A percentile compares a stretch with the other conserved stretches of the same genome.
These are phyloP conservation scores for Ciconia maguari DNA, from an alignment of 2,113 vertebrate genomes.

Conservation along the genomic window DNA sequence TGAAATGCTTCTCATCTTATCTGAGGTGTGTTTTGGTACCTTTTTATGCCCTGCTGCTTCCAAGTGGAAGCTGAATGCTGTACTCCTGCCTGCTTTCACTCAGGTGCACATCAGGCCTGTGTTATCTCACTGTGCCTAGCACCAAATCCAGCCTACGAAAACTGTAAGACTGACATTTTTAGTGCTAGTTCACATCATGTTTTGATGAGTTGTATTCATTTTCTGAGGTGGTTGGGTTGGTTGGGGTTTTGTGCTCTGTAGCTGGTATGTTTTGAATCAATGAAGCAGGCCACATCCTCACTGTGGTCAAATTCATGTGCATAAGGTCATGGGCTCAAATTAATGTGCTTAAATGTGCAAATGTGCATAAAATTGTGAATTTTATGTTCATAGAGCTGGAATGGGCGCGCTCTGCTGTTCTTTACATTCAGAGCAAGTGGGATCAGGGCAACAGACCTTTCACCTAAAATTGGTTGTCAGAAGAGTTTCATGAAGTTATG, in stretches of 20 bases:
- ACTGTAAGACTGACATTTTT: background rate
- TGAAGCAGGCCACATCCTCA: background rate
- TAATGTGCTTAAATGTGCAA: no score
- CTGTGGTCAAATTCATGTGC: background rate
- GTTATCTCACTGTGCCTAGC: background rate
- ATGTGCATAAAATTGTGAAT: background rate
- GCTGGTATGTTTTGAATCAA: background rate
- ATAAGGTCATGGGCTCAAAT: no score
- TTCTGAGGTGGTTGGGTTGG: background rate
- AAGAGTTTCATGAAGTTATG: background rate
- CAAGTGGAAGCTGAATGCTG: background rate
- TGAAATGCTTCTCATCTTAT: background rate
- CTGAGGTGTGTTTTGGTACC: background rate
- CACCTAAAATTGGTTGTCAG: background rate
- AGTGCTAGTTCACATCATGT: background rate
- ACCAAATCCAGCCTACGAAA: background rate
- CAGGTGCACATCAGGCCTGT: background rate
- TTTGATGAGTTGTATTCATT: background rate
- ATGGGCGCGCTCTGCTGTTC: background rate
- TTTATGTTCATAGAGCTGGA: background rate
- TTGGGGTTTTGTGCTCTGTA: background rate
- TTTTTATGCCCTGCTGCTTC: background rate
- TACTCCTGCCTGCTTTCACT: background rate
- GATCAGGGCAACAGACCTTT: background rate
- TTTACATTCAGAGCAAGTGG: background rate